Conservation (phyloP, 2,113 vertebrate species). For the Axis porcinus region DNA sequence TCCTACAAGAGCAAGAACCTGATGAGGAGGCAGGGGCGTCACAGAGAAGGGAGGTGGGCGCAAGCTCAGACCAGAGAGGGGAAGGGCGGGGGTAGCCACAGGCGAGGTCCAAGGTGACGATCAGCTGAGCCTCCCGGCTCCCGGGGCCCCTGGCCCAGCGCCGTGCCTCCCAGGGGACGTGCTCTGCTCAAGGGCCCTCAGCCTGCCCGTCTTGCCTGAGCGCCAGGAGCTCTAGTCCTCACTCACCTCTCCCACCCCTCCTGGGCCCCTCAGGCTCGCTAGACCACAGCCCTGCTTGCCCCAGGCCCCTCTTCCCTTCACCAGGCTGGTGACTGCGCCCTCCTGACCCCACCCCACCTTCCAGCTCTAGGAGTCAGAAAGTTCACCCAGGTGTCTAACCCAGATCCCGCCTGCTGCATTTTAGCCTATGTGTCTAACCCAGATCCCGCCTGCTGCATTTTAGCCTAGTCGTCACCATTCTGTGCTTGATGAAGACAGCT, state of each 20-base stretch:
- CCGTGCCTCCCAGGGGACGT: accelerated
- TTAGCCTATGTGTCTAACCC: neutral
- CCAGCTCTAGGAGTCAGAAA: neutral
- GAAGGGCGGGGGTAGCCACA: accelerated
- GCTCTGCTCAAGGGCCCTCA: neutral
- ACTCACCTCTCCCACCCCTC: no score
- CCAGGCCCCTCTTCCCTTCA: neutral
- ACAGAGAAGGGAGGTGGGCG: neutral
- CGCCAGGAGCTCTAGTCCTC: accelerated
- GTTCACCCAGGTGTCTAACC: neutral
- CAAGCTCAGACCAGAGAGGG: neutral
- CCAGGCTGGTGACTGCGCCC: neutral
- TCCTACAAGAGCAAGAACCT: neutral
- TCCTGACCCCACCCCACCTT: neutral
- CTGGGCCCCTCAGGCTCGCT: neutral
- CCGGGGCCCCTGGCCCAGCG: accelerated
- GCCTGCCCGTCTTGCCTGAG: no score
- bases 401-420: neutral
- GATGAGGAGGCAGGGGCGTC: neutral
- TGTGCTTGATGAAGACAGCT: neutral
- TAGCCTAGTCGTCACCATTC: neutral
- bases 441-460: neutral
- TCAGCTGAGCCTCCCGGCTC: neutral
- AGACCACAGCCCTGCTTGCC: neutral
- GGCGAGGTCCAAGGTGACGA: accelerated